phyloP scores from a whole-genome alignment of 1,140 invertebrate genomes.

The Colletes latitarsis region DNA sequence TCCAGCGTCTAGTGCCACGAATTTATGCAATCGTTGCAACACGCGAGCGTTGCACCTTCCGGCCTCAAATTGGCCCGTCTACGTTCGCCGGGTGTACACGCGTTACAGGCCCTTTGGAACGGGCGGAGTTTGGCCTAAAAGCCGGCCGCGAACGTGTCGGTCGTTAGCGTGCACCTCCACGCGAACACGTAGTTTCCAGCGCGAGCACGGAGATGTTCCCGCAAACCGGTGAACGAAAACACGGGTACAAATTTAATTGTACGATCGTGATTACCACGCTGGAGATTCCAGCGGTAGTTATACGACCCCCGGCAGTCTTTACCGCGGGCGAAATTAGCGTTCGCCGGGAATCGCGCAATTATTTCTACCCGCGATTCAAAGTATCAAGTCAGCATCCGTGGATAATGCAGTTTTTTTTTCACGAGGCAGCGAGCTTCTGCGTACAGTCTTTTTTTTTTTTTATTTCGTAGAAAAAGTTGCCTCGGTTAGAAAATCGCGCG shows the following conservation, averaged over 20 bases:
- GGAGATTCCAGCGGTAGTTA: background rate
- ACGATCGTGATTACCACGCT: background rate
- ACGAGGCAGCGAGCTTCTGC: background rate
- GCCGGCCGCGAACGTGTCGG: background rate
- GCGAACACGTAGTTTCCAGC: background rate
- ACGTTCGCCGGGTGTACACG: background rate
- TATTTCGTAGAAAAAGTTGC: no score
- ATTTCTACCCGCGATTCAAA: background rate
- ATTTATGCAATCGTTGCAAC: slow-evolving; percentile 34
- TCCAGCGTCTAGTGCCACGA: slow-evolving; percentile 20
- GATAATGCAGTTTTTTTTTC: background rate
- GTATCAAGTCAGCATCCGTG: background rate
- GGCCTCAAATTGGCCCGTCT: slow-evolving; percentile 12
- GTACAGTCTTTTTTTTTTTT: no score
- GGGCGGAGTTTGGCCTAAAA: background rate
- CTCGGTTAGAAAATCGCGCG: no score
- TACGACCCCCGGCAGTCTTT: background rate
- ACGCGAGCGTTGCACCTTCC: slow-evolving; percentile 27
- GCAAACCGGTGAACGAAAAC: background rate
- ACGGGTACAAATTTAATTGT: slow-evolving; percentile 6
- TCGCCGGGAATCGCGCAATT: background rate
- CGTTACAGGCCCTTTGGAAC: background rate
- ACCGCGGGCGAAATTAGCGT: background rate
- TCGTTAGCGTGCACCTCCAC: slow-evolving; percentile 8
- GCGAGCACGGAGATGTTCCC: background rate